phyloP scores from a whole-genome alignment of 2,888 invertebrate species.

The Caenorhabditis panamensis region DNA sequence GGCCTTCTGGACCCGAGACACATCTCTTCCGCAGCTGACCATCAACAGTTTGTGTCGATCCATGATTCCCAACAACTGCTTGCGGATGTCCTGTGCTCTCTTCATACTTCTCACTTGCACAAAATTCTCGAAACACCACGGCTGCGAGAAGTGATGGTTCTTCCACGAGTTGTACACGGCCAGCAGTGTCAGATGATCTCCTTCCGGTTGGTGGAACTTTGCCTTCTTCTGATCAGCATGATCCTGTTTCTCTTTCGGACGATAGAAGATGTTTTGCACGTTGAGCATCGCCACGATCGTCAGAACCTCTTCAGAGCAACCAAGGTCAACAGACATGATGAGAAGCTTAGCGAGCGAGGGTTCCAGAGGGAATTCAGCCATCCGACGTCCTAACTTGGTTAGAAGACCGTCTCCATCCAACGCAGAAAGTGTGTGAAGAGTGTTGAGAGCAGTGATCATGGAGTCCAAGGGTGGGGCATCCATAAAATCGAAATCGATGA shows the following conservation, averaged over 20 bases:
- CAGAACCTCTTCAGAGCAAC: conserved; percentile 97
- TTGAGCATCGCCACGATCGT: conserved; percentile 99
- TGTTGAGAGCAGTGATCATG: conserved; percentile 96
- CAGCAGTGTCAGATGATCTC: conserved; percentile 96
- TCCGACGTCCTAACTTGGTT: conserved; percentile 87
- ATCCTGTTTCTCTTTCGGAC: conserved; percentile 91
- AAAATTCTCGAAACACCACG: conserved; percentile 99
- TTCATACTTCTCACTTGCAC: conserved; percentile 97
- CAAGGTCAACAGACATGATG: conserved; percentile 97
- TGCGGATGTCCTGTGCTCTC: conserved; percentile 93
- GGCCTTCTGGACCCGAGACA: conserved; percentile 95
- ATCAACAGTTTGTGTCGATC: conserved; percentile 93
- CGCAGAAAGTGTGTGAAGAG: conserved; percentile 95
- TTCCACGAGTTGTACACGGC: conserved; percentile 99
- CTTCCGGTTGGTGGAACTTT: conserved; percentile 98
- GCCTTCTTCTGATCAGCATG: conserved; percentile 98
- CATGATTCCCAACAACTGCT: conserved; percentile 88
- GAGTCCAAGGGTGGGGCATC: conserved; percentile 93
- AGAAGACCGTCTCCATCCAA: conserved; percentile 88
- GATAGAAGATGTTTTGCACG: conserved; percentile 97
- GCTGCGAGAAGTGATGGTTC: conserved; percentile 98
- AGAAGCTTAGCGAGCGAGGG: conserved; percentile 98
- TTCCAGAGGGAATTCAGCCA: conserved; percentile 99
- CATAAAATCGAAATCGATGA: conserved; percentile 99
- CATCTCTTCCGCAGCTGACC: conserved; percentile 95